phyloP scores from a whole-genome alignment of 1,140 invertebrate genomes.

The Drosophila leontia region DNA sequence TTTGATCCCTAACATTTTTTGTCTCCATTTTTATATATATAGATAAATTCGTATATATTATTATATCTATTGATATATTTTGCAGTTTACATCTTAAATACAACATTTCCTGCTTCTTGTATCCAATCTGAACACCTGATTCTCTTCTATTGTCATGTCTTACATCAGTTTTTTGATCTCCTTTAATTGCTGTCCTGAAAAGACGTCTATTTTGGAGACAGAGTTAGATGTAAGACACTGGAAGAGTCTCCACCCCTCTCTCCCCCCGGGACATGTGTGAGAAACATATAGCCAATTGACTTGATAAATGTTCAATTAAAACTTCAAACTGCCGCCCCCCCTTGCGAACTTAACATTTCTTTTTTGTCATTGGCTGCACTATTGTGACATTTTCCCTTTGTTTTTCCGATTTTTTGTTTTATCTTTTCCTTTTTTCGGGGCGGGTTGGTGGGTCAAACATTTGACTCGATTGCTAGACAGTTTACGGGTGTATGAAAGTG shows the following conservation, averaged over 20 bases:
- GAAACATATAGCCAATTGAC: slow-evolving; percentile 48
- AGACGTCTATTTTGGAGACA: background rate
- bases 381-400: slow-evolving; percentile 68
- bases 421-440: slow-evolving; percentile 17
- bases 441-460: slow-evolving; percentile 42
- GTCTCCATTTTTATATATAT: too few relatives aligned
- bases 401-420: slow-evolving; percentile 41
- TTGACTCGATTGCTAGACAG: slow-evolving; percentile 58
- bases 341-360: slow-evolving; percentile 48
- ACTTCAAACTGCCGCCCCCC: slow-evolving; percentile 38
- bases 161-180: slow-evolving; percentile 1
- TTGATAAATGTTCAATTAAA: slow-evolving; percentile 57
- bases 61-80: too few relatives aligned
- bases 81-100: background rate
- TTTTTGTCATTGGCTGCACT: slow-evolving; percentile 57
- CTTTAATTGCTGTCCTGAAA: slow-evolving; percentile 12
- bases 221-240: background rate
- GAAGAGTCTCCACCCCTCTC: background rate
- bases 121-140: background rate
- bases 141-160: background rate
- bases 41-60: too few relatives aligned
- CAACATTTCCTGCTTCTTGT: background rate
- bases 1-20: too few relatives aligned
- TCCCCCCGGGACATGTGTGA: background rate
- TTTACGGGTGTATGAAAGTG: slow-evolving; percentile 41